phyloP scores from a whole-genome alignment of 2,113 vertebrate genomes.

The Phoxinus phoxinus region DNA sequence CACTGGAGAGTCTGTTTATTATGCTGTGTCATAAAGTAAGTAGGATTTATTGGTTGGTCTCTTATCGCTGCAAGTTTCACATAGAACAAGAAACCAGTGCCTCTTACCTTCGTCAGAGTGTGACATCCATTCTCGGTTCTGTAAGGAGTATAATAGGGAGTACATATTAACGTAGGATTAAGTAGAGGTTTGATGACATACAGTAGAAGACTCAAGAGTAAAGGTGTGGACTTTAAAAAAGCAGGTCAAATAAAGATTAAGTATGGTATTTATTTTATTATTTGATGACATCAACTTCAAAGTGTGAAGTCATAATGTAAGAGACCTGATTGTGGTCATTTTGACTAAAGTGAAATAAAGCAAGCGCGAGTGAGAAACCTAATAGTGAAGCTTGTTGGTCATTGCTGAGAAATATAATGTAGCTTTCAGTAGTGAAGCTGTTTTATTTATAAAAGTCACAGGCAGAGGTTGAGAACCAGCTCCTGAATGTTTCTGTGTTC shows the following conservation, averaged over 20 bases:
- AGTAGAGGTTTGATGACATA: not conserved
- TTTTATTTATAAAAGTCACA: too few species aligned
- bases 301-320: not conserved
- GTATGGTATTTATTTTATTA: not conserved
- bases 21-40: slow-evolving; percentile 27
- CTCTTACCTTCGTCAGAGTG: slow-evolving; percentile 71
- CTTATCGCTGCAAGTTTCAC: slow-evolving; percentile 39
- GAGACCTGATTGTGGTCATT: not conserved
- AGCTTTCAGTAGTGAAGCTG: too few species aligned
- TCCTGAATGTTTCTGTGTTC: too few species aligned
- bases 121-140: slow-evolving; percentile 78
- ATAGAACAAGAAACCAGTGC: not conserved
- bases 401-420: too few species aligned
- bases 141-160: slow-evolving; percentile 26
- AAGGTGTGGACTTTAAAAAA: slow-evolving; percentile 11
- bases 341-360: not conserved
- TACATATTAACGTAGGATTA: not conserved
- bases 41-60: slow-evolving; percentile 39
- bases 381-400: too few species aligned
- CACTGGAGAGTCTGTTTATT: slow-evolving; percentile 38
- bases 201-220: not conserved
- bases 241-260: not conserved
- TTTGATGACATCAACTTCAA: not conserved
- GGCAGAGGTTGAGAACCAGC: too few species aligned
- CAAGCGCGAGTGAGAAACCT: too few species aligned